Conservation (phyloP, 2,113 vertebrate genomes). For the Nothobranchius furzeri region DNA sequence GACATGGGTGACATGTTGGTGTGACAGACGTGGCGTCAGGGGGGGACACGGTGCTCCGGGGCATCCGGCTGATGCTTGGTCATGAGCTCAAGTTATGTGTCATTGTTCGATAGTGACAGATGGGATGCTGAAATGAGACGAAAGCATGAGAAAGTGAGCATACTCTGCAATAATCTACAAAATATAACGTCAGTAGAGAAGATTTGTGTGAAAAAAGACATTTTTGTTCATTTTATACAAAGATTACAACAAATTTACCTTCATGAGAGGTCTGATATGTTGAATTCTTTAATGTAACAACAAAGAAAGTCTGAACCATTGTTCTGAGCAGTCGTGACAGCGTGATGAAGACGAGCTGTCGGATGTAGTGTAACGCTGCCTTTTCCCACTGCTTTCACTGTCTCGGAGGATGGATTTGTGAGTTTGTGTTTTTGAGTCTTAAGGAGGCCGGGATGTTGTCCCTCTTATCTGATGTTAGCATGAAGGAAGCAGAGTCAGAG, state of each 20-base stretch:
- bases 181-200: not conserved
- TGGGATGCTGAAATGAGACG: constrained; percentile 8
- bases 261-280: too few species aligned
- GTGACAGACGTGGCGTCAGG: constrained; percentile 56
- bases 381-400: constrained; percentile 48
- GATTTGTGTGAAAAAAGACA: too few species aligned
- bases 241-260: too few species aligned
- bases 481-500: constrained; percentile 36
- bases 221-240: too few species aligned
- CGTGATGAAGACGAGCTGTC: not conserved
- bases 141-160: constrained; percentile 4
- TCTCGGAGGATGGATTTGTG: constrained; percentile 44
- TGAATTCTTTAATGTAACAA: too few species aligned
- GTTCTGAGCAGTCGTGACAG: not conserved
- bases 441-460: constrained; percentile 52
- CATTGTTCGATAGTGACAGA: constrained; percentile 30
- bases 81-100: constrained; percentile 30
- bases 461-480: constrained; percentile 71
- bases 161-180: not conserved
- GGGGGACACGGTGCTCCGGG: constrained; percentile 23
- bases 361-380: constrained; percentile 12
- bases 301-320: not conserved
- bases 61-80: constrained; percentile 25
- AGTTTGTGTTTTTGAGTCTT: constrained; percentile 45
- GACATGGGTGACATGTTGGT: constrained; percentile 51